Conservation (phyloP, 2,888 invertebrate species). For the Scelioninae gen. 1 region DNA sequence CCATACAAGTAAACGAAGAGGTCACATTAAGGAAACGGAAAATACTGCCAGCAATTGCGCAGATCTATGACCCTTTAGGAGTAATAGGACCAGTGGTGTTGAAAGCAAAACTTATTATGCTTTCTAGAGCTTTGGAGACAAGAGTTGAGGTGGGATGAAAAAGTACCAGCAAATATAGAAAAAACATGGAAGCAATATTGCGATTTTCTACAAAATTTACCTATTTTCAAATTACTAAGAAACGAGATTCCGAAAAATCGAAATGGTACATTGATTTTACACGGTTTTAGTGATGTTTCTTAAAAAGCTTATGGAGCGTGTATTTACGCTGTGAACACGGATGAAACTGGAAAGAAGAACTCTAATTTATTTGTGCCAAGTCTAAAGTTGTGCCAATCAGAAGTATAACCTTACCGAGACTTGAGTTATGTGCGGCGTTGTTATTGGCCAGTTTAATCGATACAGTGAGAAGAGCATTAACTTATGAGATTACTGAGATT, state of each 20-base stretch:
- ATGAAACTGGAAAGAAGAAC: not conserved
- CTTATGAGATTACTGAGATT: not conserved
- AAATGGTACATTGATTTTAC: slow-evolving; percentile 7
- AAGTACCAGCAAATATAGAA: not conserved
- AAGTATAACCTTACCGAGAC: not conserved
- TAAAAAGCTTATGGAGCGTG: slow-evolving; percentile 20
- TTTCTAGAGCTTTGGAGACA: slow-evolving; percentile 44
- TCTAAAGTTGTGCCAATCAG: slow-evolving; percentile 1
- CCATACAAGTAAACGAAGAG: no score
- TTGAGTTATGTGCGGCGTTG: no score
- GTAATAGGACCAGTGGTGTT: slow-evolving; percentile 52
- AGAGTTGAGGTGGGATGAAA: slow-evolving; percentile 35
- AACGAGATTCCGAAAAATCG: not conserved
- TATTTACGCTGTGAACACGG: slow-evolving; percentile 8
- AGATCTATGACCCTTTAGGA: slow-evolving; percentile 64
- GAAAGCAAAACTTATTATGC: slow-evolving; percentile 60
- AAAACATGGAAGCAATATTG: not conserved
- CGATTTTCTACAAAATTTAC: not conserved
- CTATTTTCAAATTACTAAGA: not conserved
- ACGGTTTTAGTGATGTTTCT: slow-evolving; percentile 23
- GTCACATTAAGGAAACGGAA: no score
- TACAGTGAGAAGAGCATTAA: not conserved
- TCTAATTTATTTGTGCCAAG: slow-evolving; percentile 15
- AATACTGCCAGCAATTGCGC: slow-evolving; percentile 49
- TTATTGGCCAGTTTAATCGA: not conserved